phyloP scores from a whole-genome alignment of 2,797 vertebrate species.

The Leptodactylus fallax region DNA sequence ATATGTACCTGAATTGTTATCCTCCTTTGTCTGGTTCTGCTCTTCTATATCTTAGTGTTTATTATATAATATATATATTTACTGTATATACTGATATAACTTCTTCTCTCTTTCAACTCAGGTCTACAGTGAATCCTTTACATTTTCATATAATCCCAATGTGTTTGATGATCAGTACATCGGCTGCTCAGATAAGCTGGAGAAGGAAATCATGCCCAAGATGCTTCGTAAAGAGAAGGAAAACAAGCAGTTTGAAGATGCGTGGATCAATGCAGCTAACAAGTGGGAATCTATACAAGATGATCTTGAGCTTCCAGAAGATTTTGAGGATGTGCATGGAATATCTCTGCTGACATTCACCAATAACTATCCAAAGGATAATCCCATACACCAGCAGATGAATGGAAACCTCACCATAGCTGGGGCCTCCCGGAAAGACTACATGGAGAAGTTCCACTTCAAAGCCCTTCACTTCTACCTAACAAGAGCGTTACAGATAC shows the following conservation, averaged over 20 bases:
- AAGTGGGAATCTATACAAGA: not conserved
- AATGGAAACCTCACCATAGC: constrained; percentile 21
- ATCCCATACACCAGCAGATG: constrained; percentile 16
- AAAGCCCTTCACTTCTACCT: constrained; percentile 44
- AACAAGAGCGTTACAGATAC: constrained; percentile 5
- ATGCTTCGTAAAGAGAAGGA: not conserved
- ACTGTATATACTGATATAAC: too few species aligned
- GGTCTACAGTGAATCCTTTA: not conserved
- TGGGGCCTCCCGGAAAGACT: not conserved
- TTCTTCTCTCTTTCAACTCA: not conserved
- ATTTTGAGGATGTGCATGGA: constrained; percentile 2
- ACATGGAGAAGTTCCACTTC: constrained; percentile 40
- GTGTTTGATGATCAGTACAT: constrained; percentile 5
- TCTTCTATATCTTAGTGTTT: too few species aligned
- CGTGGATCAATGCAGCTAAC: not conserved
- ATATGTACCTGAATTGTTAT: too few species aligned
- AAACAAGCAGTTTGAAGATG: not conserved
- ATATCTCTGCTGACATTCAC: not conserved
- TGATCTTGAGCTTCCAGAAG: not conserved
- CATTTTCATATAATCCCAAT: not conserved
- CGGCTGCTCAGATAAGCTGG: not conserved
- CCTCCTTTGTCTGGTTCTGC: too few species aligned
- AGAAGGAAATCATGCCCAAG: not conserved
- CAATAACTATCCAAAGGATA: not conserved
- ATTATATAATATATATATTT: too few species aligned